Evolutionary conservation across 2,888 invertebrate species (phyloP).

Genomic region (Digitonthophagus gazella): DNA sequence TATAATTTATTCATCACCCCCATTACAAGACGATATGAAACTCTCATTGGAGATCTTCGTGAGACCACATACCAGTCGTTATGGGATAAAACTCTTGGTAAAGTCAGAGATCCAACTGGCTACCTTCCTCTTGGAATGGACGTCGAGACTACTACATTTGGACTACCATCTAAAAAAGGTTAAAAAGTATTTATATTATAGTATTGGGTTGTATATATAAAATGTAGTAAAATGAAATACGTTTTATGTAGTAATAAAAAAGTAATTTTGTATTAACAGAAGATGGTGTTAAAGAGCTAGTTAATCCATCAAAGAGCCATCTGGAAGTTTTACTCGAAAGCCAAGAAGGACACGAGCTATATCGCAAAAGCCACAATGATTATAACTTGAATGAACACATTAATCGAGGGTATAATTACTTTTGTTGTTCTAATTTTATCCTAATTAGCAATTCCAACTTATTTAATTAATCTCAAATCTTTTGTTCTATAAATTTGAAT

Average conservation of each 20-base stretch:
- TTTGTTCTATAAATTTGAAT: neutral
- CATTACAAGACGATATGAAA: constrained; percentile 50
- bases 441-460: neutral
- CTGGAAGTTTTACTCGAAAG: constrained; percentile 47
- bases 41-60: constrained; percentile 51
- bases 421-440: neutral
- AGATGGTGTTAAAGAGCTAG: constrained; percentile 45
- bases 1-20: constrained; percentile 43
- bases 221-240: no score
- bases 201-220: no score
- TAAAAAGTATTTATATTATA: constrained; percentile 2
- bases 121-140: constrained; percentile 50
- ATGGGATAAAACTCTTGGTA: constrained; percentile 52
- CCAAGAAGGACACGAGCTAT: constrained; percentile 50
- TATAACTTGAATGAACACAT: constrained; percentile 52
- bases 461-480: neutral
- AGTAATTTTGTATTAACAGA: no score
- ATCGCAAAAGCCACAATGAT: constrained; percentile 52
- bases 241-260: no score
- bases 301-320: constrained; percentile 49
- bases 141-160: constrained; percentile 48
- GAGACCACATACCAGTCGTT: constrained; percentile 53
- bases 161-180: constrained; percentile 37
- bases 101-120: constrained; percentile 48
- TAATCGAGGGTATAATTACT: constrained; percentile 42